Conservation (phyloP, 2,113 vertebrate genomes). For the Oryzias curvinotus region DNA sequence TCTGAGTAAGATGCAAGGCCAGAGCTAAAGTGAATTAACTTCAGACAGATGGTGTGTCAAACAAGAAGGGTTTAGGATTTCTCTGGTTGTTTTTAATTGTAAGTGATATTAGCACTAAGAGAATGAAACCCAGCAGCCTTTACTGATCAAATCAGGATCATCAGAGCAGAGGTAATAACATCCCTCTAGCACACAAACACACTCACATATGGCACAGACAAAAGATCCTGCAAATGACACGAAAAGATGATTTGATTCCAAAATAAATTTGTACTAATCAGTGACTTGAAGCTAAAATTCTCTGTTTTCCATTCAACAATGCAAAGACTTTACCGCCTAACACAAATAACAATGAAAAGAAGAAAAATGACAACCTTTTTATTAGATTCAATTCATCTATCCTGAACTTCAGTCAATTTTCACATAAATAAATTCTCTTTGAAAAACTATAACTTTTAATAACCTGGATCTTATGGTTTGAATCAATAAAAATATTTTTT, state of each 20-base stretch:
- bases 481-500: too few species aligned
- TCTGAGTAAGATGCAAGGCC: constrained; percentile 5
- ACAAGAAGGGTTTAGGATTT: constrained; percentile 43
- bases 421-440: too few species aligned
- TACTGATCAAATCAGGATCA: constrained; percentile 58
- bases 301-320: neutral
- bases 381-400: too few species aligned
- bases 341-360: neutral
- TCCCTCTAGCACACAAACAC: constrained; percentile 23
- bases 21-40: constrained; percentile 49
- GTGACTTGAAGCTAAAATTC: neutral
- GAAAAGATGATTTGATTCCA: neutral
- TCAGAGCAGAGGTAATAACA: constrained; percentile 51
- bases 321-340: neutral
- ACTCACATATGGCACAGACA: neutral
- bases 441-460: too few species aligned
- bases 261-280: neutral
- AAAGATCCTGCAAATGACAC: neutral
- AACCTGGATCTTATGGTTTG: too few species aligned
- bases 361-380: neutral
- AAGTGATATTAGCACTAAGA: constrained; percentile 34
- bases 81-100: constrained; percentile 56
- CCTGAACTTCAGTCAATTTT: too few species aligned
- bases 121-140: constrained; percentile 56
- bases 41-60: constrained; percentile 45